These are phyloP conservation scores for Acronicta aceris DNA, from an alignment of 2,888 invertebrate genomes.

Conservation along the genomic window DNA sequence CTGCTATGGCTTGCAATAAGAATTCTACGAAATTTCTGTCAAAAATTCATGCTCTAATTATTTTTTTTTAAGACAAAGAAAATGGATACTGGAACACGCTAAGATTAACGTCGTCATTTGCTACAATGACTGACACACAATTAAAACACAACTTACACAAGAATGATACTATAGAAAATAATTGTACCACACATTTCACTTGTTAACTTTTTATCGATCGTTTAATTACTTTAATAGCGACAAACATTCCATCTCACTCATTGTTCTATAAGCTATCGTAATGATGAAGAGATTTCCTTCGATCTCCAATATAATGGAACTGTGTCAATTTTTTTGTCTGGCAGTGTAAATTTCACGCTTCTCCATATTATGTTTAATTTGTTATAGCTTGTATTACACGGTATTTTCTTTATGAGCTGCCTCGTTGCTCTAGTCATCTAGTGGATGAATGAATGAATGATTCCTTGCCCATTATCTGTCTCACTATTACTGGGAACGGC, in stretches of 20 bases:
- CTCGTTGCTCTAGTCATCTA: too few species aligned
- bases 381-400: slow-evolving; percentile 17
- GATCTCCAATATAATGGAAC: slow-evolving; percentile 48
- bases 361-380: slow-evolving; percentile 17
- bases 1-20: too few species aligned
- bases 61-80: neutral
- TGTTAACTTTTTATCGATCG: slow-evolving; percentile 35
- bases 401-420: slow-evolving; percentile 23
- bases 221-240: slow-evolving; percentile 30
- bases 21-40: too few species aligned
- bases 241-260: slow-evolving; percentile 38
- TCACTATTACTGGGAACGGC: too few species aligned
- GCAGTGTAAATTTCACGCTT: slow-evolving; percentile 41
- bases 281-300: slow-evolving; percentile 52
- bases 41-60: too few species aligned
- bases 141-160: slow-evolving; percentile 15
- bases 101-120: neutral
- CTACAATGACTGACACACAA: slow-evolving; percentile 15
- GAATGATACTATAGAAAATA: slow-evolving; percentile 36
- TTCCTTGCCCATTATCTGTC: neutral
- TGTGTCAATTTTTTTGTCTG: slow-evolving; percentile 50
- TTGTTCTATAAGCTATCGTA: slow-evolving; percentile 49
- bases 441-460: too few species aligned
- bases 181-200: slow-evolving; percentile 41
- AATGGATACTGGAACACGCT: neutral